A percentile compares a stretch with the other conserved stretches of the same genome.
Conservation (phyloP, 53 echinoderm and acorn worm species). For the Mesocentrotus franciscanus region DNA sequence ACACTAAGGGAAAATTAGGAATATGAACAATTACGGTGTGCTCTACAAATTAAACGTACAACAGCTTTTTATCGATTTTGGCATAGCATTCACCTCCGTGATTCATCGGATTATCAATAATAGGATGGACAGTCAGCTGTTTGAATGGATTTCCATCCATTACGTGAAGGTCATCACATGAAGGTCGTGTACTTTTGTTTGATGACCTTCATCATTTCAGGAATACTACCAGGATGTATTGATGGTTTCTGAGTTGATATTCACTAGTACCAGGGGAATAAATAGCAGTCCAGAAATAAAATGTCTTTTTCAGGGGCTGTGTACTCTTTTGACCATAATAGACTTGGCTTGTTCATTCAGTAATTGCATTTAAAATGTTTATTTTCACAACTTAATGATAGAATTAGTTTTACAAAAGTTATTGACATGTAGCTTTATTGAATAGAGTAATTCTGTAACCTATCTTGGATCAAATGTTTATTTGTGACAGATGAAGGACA, state of each 20-base stretch:
- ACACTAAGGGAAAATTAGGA: no score
- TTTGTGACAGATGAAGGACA: no score
- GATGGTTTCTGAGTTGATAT: not conserved
- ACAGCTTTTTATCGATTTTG: not conserved
- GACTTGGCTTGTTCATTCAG: no score
- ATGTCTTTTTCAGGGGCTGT: no score
- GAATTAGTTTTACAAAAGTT: no score
- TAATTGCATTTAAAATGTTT: no score
- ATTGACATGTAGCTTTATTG: no score
- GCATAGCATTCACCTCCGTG: not conserved
- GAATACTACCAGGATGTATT: not conserved
- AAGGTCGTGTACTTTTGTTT: not conserved
- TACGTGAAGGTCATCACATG: not conserved
- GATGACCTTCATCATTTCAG: constrained; percentile 43
- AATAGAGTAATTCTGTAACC: no score
- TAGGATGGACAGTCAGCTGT: not conserved
- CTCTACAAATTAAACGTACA: not conserved
- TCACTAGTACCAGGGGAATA: not conserved
- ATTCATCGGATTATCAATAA: not conserved
- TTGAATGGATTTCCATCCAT: not conserved
- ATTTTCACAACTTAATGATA: no score
- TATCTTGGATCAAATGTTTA: no score
- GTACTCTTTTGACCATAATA: no score
- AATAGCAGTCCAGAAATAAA: not conserved
- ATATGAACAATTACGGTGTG: no score